A percentile compares a stretch with the other conserved stretches of the same genome.
These are phyloP conservation scores for Leptopilina clavipes DNA, from an alignment of 1,140 invertebrate species.

Conservation along the genomic window DNA sequence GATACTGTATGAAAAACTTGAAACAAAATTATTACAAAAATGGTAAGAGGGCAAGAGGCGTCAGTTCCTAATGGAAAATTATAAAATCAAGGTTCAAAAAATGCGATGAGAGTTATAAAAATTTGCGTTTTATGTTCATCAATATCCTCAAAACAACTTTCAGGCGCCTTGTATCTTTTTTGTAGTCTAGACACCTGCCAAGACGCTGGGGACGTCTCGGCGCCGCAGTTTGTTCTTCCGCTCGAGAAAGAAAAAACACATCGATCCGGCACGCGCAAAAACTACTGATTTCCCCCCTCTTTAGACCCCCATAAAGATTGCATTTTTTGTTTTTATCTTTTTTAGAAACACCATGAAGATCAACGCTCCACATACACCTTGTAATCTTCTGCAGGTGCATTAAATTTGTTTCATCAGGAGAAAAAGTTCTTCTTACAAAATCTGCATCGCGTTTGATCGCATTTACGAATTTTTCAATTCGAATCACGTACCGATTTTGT, in stretches of 20 bases:
- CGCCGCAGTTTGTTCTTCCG: slow-evolving; percentile 31
- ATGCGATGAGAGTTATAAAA: background rate
- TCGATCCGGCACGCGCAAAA: slow-evolving; percentile 30
- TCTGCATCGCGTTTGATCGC: background rate
- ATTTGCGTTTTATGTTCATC: background rate
- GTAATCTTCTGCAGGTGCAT: slow-evolving; percentile 27
- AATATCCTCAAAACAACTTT: slow-evolving; percentile 11
- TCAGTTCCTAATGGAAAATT: too few species aligned
- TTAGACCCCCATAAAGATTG: background rate
- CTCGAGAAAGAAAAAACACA: slow-evolving; percentile 15
- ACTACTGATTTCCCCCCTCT: background rate
- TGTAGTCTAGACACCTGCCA: slow-evolving; percentile 31
- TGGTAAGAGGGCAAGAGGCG: too few species aligned
- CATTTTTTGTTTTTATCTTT: background rate
- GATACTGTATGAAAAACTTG: too few species aligned
- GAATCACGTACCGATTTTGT: slow-evolving; percentile 29
- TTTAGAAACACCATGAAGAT: background rate
- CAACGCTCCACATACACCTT: background rate
- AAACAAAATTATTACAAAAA: too few species aligned
- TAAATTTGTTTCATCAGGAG: background rate
- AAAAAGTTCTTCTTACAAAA: background rate
- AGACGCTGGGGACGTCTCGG: slow-evolving; percentile 27
- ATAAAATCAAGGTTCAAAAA: background rate
- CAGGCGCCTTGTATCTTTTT: slow-evolving; percentile 22
- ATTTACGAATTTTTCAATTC: background rate